Percentiles rank a stretch among this genome's conserved stretches.
phyloP scores from a whole-genome alignment of 2,888 invertebrate genomes.

The Ecdyonurus torrentis region DNA sequence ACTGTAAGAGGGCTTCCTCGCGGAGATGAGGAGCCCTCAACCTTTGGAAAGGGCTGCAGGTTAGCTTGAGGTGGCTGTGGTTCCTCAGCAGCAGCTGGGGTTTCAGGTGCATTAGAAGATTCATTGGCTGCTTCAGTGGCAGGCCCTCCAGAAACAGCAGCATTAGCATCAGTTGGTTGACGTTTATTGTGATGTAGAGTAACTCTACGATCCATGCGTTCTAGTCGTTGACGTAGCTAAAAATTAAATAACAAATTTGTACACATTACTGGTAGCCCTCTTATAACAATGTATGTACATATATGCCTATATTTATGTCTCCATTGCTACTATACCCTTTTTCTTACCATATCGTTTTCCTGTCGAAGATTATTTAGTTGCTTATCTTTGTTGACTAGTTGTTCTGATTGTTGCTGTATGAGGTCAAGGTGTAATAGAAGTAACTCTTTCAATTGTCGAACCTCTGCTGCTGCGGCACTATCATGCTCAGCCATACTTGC shows the following conservation, averaged over 20 bases:
- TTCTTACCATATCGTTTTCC: conserved; percentile 62
- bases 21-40: background rate
- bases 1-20: background rate
- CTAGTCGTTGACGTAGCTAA: conserved; percentile 46
- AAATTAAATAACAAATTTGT: conserved; percentile 19
- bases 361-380: conserved; percentile 49
- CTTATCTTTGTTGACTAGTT: conserved; percentile 63
- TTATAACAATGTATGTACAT: conserved; percentile 11
- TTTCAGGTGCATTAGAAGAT: background rate
- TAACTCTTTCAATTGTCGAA: conserved; percentile 58
- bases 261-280: background rate
- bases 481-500: conserved; percentile 29
- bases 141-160: conserved; percentile 5
- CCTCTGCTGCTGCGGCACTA: conserved; percentile 27
- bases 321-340: too few relatives aligned
- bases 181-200: conserved; percentile 25
- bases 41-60: conserved; percentile 2
- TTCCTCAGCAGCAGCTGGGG: conserved; percentile 4
- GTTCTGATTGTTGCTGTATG: conserved; percentile 79
- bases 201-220: conserved; percentile 47
- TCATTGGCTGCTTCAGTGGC: background rate
- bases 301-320: too few relatives aligned
- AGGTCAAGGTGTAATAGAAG: conserved; percentile 68
- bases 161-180: background rate
- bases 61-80: background rate